phyloP scores from a whole-genome alignment of 2,113 vertebrate species.

The Halcyon senegalensis region DNA sequence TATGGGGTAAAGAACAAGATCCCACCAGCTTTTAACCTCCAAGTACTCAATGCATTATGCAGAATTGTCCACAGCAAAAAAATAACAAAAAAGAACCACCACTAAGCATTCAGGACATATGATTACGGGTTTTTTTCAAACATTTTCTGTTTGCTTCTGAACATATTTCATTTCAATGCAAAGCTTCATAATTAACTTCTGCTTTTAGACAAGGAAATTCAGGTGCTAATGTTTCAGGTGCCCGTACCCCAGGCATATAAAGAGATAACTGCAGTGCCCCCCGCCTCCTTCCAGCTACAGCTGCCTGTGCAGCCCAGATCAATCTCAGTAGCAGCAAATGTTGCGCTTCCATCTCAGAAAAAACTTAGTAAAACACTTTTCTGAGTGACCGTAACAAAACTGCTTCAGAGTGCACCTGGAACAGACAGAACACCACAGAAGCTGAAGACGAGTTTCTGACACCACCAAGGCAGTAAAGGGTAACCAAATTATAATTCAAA shows the following conservation, averaged over 20 bases:
- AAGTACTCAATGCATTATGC: not conserved
- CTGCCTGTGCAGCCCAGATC: not conserved
- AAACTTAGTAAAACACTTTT: not conserved
- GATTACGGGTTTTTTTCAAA: not conserved
- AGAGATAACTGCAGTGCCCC: not conserved
- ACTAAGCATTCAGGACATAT: not conserved
- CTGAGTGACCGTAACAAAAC: not conserved
- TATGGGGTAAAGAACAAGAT: not conserved
- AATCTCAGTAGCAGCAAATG: not conserved
- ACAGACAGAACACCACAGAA: not conserved
- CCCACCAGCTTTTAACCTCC: not conserved
- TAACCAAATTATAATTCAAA: not conserved
- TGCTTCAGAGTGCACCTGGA: not conserved
- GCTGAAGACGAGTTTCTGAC: not conserved
- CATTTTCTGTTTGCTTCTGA: not conserved
- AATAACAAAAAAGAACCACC: not conserved
- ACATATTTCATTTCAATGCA: not conserved
- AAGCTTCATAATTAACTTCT: not conserved
- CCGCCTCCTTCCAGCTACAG: not conserved
- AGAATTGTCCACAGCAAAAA: not conserved
- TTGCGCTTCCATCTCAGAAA: not conserved
- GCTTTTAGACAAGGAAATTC: not conserved
- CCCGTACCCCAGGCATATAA: not conserved
- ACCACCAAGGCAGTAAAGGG: not conserved
- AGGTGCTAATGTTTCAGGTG: not conserved